A percentile compares a stretch with the other conserved stretches of the same genome.
Conservation (phyloP, 2,113 vertebrate species). For the Amphiprion ocellaris region DNA sequence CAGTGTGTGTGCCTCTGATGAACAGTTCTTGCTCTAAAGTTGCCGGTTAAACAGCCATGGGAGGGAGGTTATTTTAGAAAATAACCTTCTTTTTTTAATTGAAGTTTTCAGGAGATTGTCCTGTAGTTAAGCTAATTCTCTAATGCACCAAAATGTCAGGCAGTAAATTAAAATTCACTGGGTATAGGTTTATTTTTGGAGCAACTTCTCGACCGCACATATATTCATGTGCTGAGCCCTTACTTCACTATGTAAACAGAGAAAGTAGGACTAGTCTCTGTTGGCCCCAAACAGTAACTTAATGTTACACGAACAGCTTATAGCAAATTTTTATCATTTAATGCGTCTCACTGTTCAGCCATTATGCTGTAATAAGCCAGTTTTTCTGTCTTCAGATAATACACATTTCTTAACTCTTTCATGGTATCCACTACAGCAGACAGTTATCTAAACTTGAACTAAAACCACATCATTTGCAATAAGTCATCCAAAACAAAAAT, state of each 20-base stretch:
- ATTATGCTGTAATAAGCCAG: not conserved
- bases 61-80: constrained; percentile 19
- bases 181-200: not conserved
- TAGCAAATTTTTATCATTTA: not conserved
- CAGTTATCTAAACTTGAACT: too few species aligned
- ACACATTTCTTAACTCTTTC: not conserved
- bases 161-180: not conserved
- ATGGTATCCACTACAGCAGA: not conserved
- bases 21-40: constrained; percentile 39
- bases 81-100: constrained; percentile 6
- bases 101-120: constrained; percentile 18
- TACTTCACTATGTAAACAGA: constrained; percentile 19
- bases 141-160: not conserved
- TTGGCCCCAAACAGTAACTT: constrained; percentile 5
- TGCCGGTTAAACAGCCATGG: constrained; percentile 32
- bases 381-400: not conserved
- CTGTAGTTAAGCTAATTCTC: constrained; percentile 7
- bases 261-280: constrained; percentile 33
- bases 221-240: constrained; percentile 27
- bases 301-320: not conserved
- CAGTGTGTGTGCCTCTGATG: constrained; percentile 52
- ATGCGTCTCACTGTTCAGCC: not conserved
- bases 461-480: too few species aligned
- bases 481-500: too few species aligned
- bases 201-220: constrained; percentile 1